Evolutionary conservation across 2,888 invertebrate genomes (phyloP).

Genomic region (Orgyia antiqua): DNA sequence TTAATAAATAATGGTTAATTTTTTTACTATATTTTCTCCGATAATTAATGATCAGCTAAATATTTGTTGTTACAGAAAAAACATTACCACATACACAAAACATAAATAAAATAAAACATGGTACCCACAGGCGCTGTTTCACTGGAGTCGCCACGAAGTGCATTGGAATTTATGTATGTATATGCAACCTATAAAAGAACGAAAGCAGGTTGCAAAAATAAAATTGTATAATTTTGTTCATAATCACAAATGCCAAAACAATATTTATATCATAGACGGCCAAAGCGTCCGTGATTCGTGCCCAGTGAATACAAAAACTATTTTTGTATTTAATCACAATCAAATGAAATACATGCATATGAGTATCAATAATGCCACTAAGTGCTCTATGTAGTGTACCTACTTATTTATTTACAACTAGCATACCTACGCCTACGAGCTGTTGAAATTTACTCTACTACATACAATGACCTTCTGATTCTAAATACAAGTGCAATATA

Average conservation of each 20-base stretch:
- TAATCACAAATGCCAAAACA: constrained; percentile 8
- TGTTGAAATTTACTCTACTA: constrained; percentile 1
- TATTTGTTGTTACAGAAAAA: constrained; percentile 10
- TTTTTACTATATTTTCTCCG: too few species aligned
- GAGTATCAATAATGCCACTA: background rate
- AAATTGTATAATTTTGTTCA: constrained; percentile 38
- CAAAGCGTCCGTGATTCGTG: constrained; percentile 27
- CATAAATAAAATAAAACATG: constrained; percentile 48
- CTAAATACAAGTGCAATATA: constrained; percentile 23
- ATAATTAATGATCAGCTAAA: constrained; percentile 6
- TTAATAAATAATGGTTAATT: too few species aligned
- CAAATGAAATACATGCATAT: constrained; percentile 15
- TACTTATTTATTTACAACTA: background rate
- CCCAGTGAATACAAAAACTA: constrained; percentile 14
- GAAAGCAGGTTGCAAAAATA: constrained; percentile 75
- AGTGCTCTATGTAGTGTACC: too few species aligned
- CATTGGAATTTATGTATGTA: constrained; percentile 74
- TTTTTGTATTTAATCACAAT: constrained; percentile 14
- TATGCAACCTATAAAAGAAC: constrained; percentile 81
- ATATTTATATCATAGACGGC: constrained; percentile 24
- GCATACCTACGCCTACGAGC: constrained; percentile 2
- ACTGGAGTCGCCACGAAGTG: constrained; percentile 66
- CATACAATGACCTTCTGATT: constrained; percentile 5
- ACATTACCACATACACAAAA: constrained; percentile 19
- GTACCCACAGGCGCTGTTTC: constrained; percentile 87